Evolutionary conservation across 2,113 vertebrate genomes (phyloP).

Genomic region (Lathamus discolor): DNA sequence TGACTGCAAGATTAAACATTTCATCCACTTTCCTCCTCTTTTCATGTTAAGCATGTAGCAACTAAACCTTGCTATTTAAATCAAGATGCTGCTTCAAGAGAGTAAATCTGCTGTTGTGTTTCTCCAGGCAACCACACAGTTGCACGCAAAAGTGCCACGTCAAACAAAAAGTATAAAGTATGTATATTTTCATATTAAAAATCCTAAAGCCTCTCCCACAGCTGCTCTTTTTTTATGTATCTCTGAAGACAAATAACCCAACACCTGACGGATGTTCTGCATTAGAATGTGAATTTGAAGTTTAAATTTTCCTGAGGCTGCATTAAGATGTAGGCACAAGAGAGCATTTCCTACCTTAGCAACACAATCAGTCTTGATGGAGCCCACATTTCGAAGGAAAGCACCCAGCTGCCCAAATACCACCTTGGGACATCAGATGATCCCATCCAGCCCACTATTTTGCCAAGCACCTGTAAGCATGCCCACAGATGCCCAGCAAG

Average conservation of each 20-base stretch:
- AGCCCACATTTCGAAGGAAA: neutral
- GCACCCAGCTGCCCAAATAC: neutral
- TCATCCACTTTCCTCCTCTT: neutral
- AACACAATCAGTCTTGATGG: neutral
- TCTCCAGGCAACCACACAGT: neutral
- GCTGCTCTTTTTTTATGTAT: neutral
- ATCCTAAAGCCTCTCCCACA: neutral
- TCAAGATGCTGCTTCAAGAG: neutral
- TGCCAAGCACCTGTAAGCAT: neutral
- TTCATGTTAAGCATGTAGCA: neutral
- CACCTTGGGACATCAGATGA: neutral
- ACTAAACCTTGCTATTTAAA: neutral
- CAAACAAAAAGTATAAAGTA: neutral
- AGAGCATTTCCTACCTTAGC: neutral
- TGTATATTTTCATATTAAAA: neutral
- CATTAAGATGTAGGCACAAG: neutral
- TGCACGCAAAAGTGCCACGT: accelerated
- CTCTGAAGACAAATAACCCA: neutral
- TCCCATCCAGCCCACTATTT: neutral
- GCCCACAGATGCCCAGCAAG: neutral
- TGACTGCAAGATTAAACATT: neutral
- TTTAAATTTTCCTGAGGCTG: neutral
- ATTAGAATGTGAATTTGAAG: neutral
- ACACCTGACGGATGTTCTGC: neutral
- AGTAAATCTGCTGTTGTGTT: neutral